These are phyloP conservation scores for Reinhardtius hippoglossoides DNA, from an alignment of 2,113 vertebrate genomes.

Conservation along the genomic window DNA sequence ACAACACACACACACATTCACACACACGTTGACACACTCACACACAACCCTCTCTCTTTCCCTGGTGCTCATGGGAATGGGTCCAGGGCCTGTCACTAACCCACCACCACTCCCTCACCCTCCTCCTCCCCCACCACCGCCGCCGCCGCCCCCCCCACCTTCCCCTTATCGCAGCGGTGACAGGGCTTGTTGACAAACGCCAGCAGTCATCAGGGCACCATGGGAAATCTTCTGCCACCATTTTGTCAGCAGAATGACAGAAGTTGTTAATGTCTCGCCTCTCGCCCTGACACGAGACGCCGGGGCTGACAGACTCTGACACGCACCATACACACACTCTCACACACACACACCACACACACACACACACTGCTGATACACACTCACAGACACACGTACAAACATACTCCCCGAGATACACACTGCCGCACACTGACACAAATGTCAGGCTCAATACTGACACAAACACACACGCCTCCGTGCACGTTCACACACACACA, in stretches of 20 bases:
- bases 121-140: constrained; percentile 83
- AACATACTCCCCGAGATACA: not conserved
- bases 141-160: constrained; percentile 84
- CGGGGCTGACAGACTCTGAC: constrained; percentile 97
- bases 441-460: constrained; percentile 40
- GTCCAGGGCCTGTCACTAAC: constrained; percentile 97
- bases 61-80: constrained; percentile 95
- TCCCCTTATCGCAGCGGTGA: constrained; percentile 93
- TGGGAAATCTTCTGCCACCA: constrained; percentile 99
- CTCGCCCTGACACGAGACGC: constrained; percentile 97
- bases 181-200: constrained; percentile 99
- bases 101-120: constrained; percentile 86
- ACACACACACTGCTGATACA: constrained; percentile 1
- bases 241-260: constrained; percentile 99
- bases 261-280: constrained; percentile 99
- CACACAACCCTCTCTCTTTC: constrained; percentile 58
- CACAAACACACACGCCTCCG: constrained; percentile 21
- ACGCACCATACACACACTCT: constrained; percentile 75
- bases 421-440: constrained; percentile 75
- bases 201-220: constrained; percentile 99
- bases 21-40: constrained; percentile 17
- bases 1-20: constrained; percentile 35
- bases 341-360: constrained; percentile 23
- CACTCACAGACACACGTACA: constrained; percentile 7
- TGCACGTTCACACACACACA: constrained; percentile 30